Conservation (phyloP, 2,113 vertebrate species). For the Microtus ochrogaster region DNA sequence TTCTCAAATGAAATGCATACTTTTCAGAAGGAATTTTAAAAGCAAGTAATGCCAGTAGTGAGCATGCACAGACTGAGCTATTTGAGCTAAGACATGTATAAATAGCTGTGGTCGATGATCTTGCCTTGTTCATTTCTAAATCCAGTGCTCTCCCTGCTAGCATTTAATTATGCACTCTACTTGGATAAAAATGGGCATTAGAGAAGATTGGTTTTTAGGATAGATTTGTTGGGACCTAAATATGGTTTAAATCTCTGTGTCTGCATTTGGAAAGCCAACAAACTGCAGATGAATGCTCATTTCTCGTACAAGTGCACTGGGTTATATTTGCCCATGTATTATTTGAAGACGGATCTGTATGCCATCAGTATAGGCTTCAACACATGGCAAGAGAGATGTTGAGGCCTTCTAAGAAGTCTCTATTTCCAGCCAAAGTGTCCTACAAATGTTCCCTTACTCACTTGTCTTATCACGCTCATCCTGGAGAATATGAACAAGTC, state of each 20-base stretch:
- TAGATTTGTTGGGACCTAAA: conserved; percentile 68
- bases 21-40: conserved; percentile 33
- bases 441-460: neutral
- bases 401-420: conserved; percentile 33
- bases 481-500: neutral
- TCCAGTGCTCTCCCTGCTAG: conserved; percentile 59
- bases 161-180: conserved; percentile 75
- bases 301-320: conserved; percentile 30
- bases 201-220: conserved; percentile 73
- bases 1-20: conserved; percentile 46
- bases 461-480: neutral
- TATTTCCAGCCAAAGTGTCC: conserved; percentile 34
- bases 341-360: conserved; percentile 49
- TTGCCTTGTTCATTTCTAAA: conserved; percentile 75
- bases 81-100: conserved; percentile 68
- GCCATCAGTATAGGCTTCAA: conserved; percentile 61
- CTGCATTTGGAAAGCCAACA: conserved; percentile 62
- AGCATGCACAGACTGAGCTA: conserved; percentile 55
- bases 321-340: conserved; percentile 61
- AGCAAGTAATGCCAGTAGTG: conserved; percentile 38
- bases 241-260: conserved; percentile 58
- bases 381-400: conserved; percentile 41
- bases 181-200: conserved; percentile 74
- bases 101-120: conserved; percentile 76
- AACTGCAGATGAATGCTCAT: conserved; percentile 57